Conservation (phyloP, 2,113 vertebrate species). For the Candoia aspera region DNA sequence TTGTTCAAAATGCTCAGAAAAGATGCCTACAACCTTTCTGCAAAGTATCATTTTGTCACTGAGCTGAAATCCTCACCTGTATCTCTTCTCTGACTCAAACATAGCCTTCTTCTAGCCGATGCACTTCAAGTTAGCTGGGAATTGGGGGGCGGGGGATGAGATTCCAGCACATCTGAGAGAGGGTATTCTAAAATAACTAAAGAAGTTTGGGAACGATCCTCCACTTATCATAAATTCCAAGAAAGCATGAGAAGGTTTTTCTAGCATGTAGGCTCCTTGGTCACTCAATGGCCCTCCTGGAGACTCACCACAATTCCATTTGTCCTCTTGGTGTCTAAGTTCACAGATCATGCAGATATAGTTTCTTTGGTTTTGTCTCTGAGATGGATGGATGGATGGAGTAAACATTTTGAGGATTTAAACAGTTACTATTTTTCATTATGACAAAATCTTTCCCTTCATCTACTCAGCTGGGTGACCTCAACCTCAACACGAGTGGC, state of each 20-base stretch:
- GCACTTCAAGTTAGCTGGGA: background rate
- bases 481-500: no score
- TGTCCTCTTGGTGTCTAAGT: background rate
- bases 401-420: background rate
- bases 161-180: background rate
- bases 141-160: background rate
- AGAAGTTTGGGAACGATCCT: background rate
- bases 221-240: background rate
- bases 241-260: background rate
- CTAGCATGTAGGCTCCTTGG: background rate
- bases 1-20: background rate
- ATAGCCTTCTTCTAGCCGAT: background rate
- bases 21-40: background rate
- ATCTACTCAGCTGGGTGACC: background rate
- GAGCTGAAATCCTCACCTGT: background rate
- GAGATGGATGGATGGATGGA: background rate
- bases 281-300: background rate
- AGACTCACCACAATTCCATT: background rate
- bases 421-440: background rate
- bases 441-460: background rate
- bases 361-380: background rate
- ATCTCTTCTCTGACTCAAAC: background rate
- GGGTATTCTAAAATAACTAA: background rate
- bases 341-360: background rate
- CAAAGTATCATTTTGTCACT: background rate